A percentile compares a stretch with the other conserved stretches of the same genome.
Evolutionary conservation across 2,797 vertebrate species (phyloP).

Genomic region (Pterois miles): DNA sequence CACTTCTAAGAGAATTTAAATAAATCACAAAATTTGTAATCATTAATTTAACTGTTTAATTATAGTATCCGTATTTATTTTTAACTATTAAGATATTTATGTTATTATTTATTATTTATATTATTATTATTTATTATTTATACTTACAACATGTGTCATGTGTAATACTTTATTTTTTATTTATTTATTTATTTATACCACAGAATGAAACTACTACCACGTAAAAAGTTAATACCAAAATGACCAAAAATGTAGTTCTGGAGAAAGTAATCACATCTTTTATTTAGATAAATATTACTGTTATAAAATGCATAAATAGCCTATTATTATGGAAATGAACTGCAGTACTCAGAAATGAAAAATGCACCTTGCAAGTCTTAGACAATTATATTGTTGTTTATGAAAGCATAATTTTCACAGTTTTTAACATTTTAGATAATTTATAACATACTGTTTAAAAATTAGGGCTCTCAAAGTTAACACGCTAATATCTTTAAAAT

Average conservation of each 20-base stretch:
- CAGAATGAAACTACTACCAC: neutral
- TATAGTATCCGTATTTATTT: neutral
- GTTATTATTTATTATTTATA: no score
- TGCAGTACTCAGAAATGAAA: no score
- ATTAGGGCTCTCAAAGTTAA: no score
- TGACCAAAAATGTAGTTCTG: neutral
- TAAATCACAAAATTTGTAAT: neutral
- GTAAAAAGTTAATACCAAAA: neutral
- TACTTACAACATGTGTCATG: neutral
- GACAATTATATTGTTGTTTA: no score
- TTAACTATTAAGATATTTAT: neutral
- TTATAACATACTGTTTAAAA: no score
- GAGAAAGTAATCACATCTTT: neutral
- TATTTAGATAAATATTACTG: neutral
- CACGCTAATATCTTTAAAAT: no score
- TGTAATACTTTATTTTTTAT: neutral
- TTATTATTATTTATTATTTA: no score
- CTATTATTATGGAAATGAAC: neutral
- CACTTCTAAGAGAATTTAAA: neutral
- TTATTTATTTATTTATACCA: neutral
- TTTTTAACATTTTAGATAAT: no score
- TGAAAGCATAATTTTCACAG: no score
- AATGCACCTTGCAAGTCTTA: no score
- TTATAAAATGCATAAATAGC: neutral
- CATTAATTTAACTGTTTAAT: neutral